Percentiles rank a stretch among this genome's conserved stretches.
phyloP scores from a whole-genome alignment of 2,888 invertebrate species.

The Prosapia bicincta region DNA sequence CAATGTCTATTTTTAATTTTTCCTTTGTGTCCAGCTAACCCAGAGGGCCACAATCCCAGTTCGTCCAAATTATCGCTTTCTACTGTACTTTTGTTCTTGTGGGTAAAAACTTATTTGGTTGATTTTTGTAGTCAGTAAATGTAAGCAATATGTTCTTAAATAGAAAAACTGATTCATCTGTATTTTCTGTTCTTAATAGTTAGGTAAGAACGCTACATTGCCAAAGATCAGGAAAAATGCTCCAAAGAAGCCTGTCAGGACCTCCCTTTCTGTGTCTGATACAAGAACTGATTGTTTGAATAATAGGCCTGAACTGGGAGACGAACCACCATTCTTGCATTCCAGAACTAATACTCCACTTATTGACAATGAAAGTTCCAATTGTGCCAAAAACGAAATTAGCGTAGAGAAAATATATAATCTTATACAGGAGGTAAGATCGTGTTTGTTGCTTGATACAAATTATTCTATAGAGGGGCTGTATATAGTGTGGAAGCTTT shows the following conservation, averaged over 20 bases:
- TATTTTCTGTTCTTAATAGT: not conserved
- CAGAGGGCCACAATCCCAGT: too few species aligned
- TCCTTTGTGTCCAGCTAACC: too few species aligned
- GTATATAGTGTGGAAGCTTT: too few species aligned
- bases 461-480: constrained; percentile 32
- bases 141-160: too few species aligned
- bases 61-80: too few species aligned
- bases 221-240: constrained; percentile 22
- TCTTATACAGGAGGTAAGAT: not conserved
- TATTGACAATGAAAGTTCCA: not conserved
- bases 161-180: too few species aligned
- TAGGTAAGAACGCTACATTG: constrained; percentile 21
- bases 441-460: not conserved
- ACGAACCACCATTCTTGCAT: not conserved
- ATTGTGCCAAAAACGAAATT: not conserved
- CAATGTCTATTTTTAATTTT: too few species aligned
- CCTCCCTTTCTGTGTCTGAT: constrained; percentile 8
- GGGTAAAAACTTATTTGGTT: too few species aligned
- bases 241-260: constrained; percentile 22
- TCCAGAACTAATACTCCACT: not conserved
- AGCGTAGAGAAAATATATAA: not conserved
- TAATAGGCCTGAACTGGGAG: not conserved
- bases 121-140: too few species aligned
- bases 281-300: not conserved
- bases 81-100: too few species aligned